Evolutionary conservation across 2,888 invertebrate species (phyloP), one percentile per base, ranked within the genome.

Genomic region (Melanchra persicariae): DNA sequence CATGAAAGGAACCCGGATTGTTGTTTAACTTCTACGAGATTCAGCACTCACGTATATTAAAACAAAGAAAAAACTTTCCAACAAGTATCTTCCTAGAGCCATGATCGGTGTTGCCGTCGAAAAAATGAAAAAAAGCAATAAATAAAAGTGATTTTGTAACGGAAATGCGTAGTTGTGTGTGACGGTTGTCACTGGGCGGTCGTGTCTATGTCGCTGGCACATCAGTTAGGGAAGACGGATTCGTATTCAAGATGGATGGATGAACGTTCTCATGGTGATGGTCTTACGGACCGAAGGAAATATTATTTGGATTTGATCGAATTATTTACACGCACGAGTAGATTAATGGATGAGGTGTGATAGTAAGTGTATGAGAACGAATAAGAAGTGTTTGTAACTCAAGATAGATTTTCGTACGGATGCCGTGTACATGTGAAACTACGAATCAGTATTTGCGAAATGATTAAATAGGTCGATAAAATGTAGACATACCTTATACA

Each of bases 91-190:
- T 77, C 79, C 57, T 74, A 43, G 74, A 82, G 74, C 77, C 71
- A 83, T 70, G 82, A 81, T 84, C 74, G 69, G 78, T 85, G 82
- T 69, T 77, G 83, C 79, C 77, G 89, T 89, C 86, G 59, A 74
- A 81, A 87, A 88, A 83, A 87, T 79, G 72, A 85, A 87, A 88
- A 85, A 88, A 76, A 77, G 85, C 84, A 86, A 92, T 92, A 92
- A 92, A 92, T 91, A 90, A 89, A 85, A 81, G 84, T 83, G 81
- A 82, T 86, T 87, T 75, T 75, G 83, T 75, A 87, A 85, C 90
- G 92, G 92, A 92, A 89, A 86, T 81, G 81, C 84, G 88, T 88
- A 87, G 88, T 90, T 88, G 84, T 83, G 87, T 82, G 87, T 90
- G 90, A 89, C 89, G 86, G 81, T 76, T 87, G 85, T 83, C 85